Conservation (phyloP, 2,113 vertebrate genomes). For the Pterocles burchelli region DNA sequence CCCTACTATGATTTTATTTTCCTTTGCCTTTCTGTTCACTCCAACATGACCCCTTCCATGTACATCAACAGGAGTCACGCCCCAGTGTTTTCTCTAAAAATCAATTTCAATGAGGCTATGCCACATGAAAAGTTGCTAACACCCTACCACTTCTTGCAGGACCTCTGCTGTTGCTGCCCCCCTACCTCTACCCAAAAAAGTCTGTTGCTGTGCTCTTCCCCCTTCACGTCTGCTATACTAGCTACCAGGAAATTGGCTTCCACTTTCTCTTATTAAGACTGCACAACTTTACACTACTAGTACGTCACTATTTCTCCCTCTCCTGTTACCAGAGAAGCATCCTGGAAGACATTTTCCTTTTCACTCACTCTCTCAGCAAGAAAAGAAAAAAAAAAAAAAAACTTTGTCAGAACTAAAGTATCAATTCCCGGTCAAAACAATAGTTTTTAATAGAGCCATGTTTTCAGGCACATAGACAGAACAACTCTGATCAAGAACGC, state of each 20-base stretch:
- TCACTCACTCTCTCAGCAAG: not conserved
- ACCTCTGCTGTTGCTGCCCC: not conserved
- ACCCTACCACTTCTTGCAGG: not conserved
- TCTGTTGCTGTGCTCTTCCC: not conserved
- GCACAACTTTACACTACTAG: not conserved
- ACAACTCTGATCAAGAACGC: not conserved
- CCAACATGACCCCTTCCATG: not conserved
- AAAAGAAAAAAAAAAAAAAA: not conserved
- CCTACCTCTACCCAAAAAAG: not conserved
- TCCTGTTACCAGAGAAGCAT: not conserved
- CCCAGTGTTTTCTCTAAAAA: not conserved
- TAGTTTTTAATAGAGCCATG: not conserved
- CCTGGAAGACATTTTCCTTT: not conserved
- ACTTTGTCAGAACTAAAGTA: not conserved
- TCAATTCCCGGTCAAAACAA: not conserved
- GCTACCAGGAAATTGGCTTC: not conserved
- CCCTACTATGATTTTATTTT: not conserved
- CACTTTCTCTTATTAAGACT: not conserved
- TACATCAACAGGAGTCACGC: not conserved
- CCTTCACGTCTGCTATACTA: not conserved
- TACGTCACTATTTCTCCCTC: not conserved
- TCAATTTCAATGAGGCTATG: not conserved
- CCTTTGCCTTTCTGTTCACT: not conserved
- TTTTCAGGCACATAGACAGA: not conserved
- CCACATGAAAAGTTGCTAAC: not conserved